These are phyloP conservation scores for Xiphophorus hellerii DNA, from an alignment of 2,113 vertebrate species.

Conservation along the genomic window DNA sequence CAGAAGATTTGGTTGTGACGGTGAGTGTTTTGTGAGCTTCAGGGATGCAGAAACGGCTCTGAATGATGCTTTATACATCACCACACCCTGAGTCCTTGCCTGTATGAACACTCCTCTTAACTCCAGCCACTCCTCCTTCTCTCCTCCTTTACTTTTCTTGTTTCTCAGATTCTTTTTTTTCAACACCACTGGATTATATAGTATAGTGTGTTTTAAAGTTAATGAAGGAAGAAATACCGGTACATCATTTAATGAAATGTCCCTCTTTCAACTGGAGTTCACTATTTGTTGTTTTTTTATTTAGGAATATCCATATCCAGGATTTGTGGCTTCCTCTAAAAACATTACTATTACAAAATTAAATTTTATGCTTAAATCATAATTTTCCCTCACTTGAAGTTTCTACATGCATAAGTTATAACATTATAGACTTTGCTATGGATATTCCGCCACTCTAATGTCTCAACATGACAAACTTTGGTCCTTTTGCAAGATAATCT, in stretches of 20 bases:
- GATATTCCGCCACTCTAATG: too few species aligned
- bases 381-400: too few species aligned
- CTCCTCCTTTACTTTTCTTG: not conserved
- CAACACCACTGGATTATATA: too few species aligned
- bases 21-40: constrained; percentile 17
- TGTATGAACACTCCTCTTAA: constrained; percentile 21
- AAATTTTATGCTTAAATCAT: too few species aligned
- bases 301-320: not conserved
- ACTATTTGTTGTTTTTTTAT: not conserved
- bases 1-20: not conserved
- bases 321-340: constrained; percentile 1
- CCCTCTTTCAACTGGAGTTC: too few species aligned
- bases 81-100: constrained; percentile 61
- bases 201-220: too few species aligned
- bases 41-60: constrained; percentile 37
- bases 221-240: too few species aligned
- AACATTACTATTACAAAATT: not conserved
- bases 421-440: too few species aligned
- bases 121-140: constrained; percentile 33
- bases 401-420: too few species aligned
- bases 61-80: constrained; percentile 58
- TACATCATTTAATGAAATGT: too few species aligned
- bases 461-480: too few species aligned
- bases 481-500: too few species aligned
- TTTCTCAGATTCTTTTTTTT: not conserved